Evolutionary conservation across 2,888 invertebrate species (phyloP), one percentile per base, ranked within the genome.

Genomic region (Agrotis segetum): DNA sequence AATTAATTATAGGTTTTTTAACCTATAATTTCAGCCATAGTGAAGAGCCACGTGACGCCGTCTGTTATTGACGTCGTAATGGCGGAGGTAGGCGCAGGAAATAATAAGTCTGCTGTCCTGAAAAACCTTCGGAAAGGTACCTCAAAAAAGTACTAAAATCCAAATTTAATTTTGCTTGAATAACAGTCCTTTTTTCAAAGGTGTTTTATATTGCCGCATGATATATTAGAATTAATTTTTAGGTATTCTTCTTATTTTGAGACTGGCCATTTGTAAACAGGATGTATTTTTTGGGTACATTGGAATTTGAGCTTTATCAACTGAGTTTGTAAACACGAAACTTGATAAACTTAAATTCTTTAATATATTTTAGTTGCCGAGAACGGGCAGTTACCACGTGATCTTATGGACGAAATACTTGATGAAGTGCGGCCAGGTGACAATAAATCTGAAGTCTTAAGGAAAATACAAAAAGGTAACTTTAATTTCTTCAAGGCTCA

Each of bases 391-490:
- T 16, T 77, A 9, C 64, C 77, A 1, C 53, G 24, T 0, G 71
- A 62, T n/a, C 17, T 81, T 6, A 1, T 82, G 53, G 65, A 82
- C 0, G 78, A 77, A n/a, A 29, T 77, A 24, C 65, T 70, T 2
- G 53, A 58, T 17, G 65, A 50, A 19, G 61, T 82, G 13, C 71
- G 60, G 1, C 52, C 64, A 4, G n/a, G n/a, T 29, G 77, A 77
- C n/a, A n/a, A 58, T 13, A 82, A 65, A 21, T 50, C 71, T 17
- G 46, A 52, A 13, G 46, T 63, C 9, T 11, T 77, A 29, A 9
- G 2, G 14, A 81, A 77, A 34, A 65, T 77, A 40, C 82, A 34
- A 7, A 58, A 70, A 81, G 77, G 77, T 77, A 29, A 55, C 29
- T 17, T 14, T 24, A 24, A 24, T 6, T 16, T 11, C 11, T 9